A percentile compares a stretch with the other conserved stretches of the same genome.
Evolutionary conservation across 2,113 vertebrate species (phyloP).

Genomic region (Vimba vimba): DNA sequence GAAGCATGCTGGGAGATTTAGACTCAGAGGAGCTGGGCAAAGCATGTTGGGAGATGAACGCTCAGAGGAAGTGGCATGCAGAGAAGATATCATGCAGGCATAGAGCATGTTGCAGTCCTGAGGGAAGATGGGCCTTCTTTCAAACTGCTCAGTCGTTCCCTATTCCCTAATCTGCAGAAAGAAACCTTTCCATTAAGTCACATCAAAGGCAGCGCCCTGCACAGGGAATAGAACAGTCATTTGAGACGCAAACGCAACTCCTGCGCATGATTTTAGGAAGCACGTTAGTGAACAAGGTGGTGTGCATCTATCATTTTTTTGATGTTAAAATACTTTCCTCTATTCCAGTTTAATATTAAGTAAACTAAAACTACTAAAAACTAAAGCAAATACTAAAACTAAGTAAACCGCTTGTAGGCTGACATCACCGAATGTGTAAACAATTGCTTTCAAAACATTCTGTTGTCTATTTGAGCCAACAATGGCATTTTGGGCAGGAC

Average conservation of each 20-base stretch:
- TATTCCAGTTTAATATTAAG: neutral
- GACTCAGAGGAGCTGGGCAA: slow-evolving; percentile 34
- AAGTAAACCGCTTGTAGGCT: neutral
- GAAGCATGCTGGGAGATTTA: slow-evolving; percentile 28
- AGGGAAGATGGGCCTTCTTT: slow-evolving; percentile 43
- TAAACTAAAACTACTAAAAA: neutral
- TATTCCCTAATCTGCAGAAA: slow-evolving; percentile 57
- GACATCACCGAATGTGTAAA: neutral
- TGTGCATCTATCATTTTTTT: neutral
- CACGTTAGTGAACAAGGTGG: slow-evolving; percentile 8
- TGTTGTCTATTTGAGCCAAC: neutral
- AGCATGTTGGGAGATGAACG: slow-evolving; percentile 48
- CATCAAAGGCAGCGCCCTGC: slow-evolving; percentile 47
- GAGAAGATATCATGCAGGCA: slow-evolving; percentile 31
- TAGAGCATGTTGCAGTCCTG: slow-evolving; percentile 36
- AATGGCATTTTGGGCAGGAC: neutral
- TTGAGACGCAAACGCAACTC: slow-evolving; percentile 32
- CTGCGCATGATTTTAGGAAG: slow-evolving; percentile 26
- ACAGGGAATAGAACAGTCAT: slow-evolving; percentile 43
- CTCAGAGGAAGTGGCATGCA: slow-evolving; percentile 41
- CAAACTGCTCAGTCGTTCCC: slow-evolving; percentile 45
- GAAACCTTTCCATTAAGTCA: slow-evolving; percentile 56
- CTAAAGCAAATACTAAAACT: neutral
- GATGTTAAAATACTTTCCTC: neutral
- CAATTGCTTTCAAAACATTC: neutral